Evolutionary conservation across 1,140 invertebrate genomes (phyloP).

Genomic region (Calliopsis andreniformis): DNA sequence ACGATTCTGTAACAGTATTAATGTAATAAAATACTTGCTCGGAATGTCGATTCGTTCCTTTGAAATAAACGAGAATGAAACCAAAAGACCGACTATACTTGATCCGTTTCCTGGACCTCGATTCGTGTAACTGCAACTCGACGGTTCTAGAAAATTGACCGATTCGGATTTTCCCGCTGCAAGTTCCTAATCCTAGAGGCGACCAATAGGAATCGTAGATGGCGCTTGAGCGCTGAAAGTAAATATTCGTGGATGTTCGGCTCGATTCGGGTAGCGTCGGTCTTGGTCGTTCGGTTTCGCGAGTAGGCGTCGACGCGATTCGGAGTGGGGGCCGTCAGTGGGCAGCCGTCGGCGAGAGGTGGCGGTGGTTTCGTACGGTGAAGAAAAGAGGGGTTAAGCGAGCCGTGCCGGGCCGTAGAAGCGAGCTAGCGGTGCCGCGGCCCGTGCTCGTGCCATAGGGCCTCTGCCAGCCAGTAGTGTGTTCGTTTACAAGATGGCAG

Average conservation of each 20-base stretch:
- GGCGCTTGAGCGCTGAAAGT: no score
- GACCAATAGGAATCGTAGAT: background rate
- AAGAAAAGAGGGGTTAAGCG: constrained; percentile 55
- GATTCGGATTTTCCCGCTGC: background rate
- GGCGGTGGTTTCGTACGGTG: constrained; percentile 56
- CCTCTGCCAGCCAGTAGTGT: constrained; percentile 65
- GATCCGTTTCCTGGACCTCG: no score
- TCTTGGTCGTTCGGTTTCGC: constrained; percentile 6
- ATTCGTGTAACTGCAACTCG: no score
- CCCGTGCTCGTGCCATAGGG: constrained; percentile 61
- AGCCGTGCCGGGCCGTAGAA: constrained; percentile 56
- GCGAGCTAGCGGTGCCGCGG: constrained; percentile 54
- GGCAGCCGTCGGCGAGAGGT: constrained; percentile 58
- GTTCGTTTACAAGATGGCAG: constrained; percentile 78
- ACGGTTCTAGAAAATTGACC: no score
- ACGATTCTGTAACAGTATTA: constrained; percentile 53
- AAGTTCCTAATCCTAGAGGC: no score
- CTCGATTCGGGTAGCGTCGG: background rate
- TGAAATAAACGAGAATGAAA: constrained; percentile 25
- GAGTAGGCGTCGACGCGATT: constrained; percentile 35
- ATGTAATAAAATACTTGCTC: background rate
- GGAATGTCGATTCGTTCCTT: constrained; percentile 3
- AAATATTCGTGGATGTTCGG: constrained; percentile 7
- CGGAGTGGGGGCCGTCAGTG: constrained; percentile 48
- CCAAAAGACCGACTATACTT: background rate